Percentiles rank a stretch among this genome's conserved stretches.
phyloP scores from a whole-genome alignment of 1,140 invertebrate species.

The Drosophila auraria region DNA sequence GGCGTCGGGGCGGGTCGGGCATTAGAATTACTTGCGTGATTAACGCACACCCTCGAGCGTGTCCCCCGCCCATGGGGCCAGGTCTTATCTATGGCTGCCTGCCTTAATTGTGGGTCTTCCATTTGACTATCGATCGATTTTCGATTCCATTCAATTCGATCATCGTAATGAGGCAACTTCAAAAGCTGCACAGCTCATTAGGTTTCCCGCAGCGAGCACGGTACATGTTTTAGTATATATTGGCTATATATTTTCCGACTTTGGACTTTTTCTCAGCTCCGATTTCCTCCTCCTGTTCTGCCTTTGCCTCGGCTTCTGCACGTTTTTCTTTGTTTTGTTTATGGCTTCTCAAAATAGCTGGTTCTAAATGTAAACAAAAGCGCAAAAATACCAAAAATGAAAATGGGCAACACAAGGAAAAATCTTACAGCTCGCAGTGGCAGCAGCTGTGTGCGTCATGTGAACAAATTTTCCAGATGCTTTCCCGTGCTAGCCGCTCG shows the following conservation, averaged over 20 bases:
- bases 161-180: conserved; percentile 68
- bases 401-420: conserved; percentile 33
- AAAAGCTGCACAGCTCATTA: conserved; percentile 80
- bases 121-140: conserved; percentile 76
- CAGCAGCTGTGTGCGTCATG: conserved; percentile 78
- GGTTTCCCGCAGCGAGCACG: conserved; percentile 22
- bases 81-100: conserved; percentile 81
- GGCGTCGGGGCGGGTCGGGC: conserved; percentile 48
- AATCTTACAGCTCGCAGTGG: conserved; percentile 46
- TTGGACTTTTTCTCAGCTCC: conserved; percentile 31
- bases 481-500: conserved; percentile 14
- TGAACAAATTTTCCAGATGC: conserved; percentile 78
- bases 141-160: conserved; percentile 65
- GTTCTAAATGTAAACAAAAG: conserved; percentile 80
- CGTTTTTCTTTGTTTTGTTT: conserved; percentile 79
- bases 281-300: conserved; percentile 17
- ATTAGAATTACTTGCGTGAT: conserved; percentile 83
- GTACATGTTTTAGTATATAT: conserved; percentile 4
- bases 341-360: conserved; percentile 81
- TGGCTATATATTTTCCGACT: conserved; percentile 62
- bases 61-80: conserved; percentile 22
- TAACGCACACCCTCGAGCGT: conserved; percentile 77
- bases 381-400: conserved; percentile 55
- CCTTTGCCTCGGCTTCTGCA: conserved; percentile 41
- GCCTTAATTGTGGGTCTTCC: conserved; percentile 82